Base-by-base conservation (phyloP, 1,140 invertebrate genomes). In the Hycleus cichorii region DNA sequence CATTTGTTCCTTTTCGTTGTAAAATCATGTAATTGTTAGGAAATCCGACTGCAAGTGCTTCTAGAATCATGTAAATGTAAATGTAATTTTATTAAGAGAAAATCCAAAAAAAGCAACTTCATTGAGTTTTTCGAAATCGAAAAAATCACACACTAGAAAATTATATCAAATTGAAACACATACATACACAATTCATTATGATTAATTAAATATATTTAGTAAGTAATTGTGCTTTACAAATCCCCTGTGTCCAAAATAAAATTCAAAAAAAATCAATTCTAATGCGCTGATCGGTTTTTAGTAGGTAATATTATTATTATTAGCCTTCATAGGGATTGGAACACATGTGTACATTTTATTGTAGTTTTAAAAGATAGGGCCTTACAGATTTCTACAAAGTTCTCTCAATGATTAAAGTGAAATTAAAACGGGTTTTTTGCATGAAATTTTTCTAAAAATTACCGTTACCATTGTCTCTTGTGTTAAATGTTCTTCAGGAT, bases 181-280 rank as follows among this genome's bases (percentile, higher is more conserved):
- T 7, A 32, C 32, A 32, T 32, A 32, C 7, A 32, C 7, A 32
- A 32, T 7, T 5, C 32, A 32, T 32, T 5, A 32, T 32, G 7
- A 32, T 5, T 32, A 32, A 32, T 32, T 32, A 7, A 59, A 39
- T 52, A 52, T 52, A 51, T 42, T 51, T 50, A 50, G 46, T 58
- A 59, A 59, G 58, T 59, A 59, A 54, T 59, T 59, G 58, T 59
- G 58, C 58, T 59, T 59, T 59, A 59, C 39, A 59, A 53, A 25
- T 54, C 49, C 51, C 47, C 27, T 53, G 51, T 53, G 51, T 53
- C 51, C 51, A 53, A 53, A 52, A 32, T 5, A 32, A 32, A 7
- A 7, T 32, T 32, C 32, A 32, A 32, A 32, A 32, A 32, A 32
- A 18, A 18, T 18, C 18, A 18, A 18, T 18, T 18, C 18, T 18